Conservation (phyloP, 2,888 invertebrate genomes). For the Tortrix viridana region DNA sequence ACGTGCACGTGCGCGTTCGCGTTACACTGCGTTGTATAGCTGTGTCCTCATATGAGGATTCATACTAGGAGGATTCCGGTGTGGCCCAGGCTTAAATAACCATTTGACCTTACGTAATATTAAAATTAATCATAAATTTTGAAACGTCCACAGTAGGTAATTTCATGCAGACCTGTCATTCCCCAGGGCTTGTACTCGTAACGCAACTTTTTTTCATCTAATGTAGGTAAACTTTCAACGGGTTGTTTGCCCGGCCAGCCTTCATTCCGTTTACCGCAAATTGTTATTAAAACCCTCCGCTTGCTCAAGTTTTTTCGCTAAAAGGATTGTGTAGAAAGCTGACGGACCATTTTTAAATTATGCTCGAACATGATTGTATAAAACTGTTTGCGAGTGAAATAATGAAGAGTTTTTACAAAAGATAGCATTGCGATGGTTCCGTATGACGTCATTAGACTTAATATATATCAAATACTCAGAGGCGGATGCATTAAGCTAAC, state of each 20-base stretch:
- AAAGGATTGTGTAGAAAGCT: constrained; percentile 58
- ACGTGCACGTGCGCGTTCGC: no score
- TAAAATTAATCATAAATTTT: no score
- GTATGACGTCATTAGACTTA: background rate
- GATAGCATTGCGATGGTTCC: background rate
- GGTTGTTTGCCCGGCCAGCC: constrained; percentile 39
- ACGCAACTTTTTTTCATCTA: constrained; percentile 65
- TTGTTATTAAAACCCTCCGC: constrained; percentile 73
- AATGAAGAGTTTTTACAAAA: background rate
- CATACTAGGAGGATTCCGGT: no score
- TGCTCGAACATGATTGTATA: constrained; percentile 25
- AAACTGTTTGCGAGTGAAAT: background rate
- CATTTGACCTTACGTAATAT: no score
- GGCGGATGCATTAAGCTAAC: no score
- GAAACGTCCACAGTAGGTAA: no score
- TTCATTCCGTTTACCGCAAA: constrained; percentile 50
- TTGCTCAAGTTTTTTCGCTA: constrained; percentile 59
- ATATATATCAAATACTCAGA: no score
- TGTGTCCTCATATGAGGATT: no score
- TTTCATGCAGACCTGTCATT: no score
- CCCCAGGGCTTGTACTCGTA: constrained; percentile 49
- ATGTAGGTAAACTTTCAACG: constrained; percentile 59
- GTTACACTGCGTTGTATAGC: no score
- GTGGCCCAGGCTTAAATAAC: no score
- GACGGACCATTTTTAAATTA: constrained; percentile 29